These are phyloP conservation scores for Pteria penguin DNA, from an alignment of 2,888 invertebrate species.

Conservation along the genomic window DNA sequence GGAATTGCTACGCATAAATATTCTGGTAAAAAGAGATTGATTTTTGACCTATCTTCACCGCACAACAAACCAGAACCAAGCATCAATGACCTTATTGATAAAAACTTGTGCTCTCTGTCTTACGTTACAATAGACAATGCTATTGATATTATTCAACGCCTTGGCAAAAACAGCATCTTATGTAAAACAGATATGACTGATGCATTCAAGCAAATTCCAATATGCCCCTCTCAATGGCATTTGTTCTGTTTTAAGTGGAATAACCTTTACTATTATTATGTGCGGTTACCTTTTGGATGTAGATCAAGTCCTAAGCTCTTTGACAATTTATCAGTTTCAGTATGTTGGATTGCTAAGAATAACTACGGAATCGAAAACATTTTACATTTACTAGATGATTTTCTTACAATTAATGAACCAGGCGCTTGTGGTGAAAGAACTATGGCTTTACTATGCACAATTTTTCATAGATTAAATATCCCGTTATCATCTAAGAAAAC, in stretches of 20 bases:
- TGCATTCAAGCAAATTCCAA: conserved; percentile 34
- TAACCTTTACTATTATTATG: conserved; percentile 23
- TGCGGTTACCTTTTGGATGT: conserved; percentile 28
- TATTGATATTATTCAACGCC: conserved; percentile 20
- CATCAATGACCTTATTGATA: no score
- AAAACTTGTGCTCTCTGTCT: no score
- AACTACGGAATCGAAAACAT: conserved; percentile 11
- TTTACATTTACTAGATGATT: conserved; percentile 38
- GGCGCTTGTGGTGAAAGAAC: neutral
- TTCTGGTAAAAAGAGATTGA: no score
- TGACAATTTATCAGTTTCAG: conserved; percentile 23
- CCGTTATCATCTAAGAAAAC: conserved; percentile 30
- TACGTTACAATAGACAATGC: conserved; percentile 35
- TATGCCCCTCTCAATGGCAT: conserved; percentile 15
- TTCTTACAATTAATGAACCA: conserved; percentile 3
- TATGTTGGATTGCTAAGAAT: conserved; percentile 34
- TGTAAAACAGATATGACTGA: conserved; percentile 27
- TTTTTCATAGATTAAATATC: conserved; percentile 22
- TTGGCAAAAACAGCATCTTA: neutral
- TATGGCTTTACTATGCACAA: conserved; percentile 12
- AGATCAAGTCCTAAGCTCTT: conserved; percentile 37
- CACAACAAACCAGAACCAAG: no score
- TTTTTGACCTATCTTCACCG: no score
- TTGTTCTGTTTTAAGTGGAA: conserved; percentile 30
- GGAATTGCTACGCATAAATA: no score